Evolutionary conservation across 2,888 invertebrate species (phyloP).

Genomic region (Drosophila fulvimacula): DNA sequence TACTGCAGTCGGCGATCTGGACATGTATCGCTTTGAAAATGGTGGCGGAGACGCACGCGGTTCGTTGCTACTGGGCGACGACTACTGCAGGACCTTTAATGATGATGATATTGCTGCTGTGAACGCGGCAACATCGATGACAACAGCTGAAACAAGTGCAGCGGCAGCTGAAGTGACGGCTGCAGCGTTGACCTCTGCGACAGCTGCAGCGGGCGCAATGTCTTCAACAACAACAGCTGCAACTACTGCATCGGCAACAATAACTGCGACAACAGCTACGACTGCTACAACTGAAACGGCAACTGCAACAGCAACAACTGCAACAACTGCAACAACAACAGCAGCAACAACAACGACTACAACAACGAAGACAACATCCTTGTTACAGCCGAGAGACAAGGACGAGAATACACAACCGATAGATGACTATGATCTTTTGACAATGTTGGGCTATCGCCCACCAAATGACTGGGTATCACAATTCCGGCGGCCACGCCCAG

Average conservation of each 20-base stretch:
- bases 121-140: not conserved
- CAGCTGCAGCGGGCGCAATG: slow-evolving; percentile 7
- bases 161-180: not conserved
- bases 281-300: not conserved
- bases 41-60: slow-evolving; percentile 65
- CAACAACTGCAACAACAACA: not conserved
- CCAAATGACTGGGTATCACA: slow-evolving; percentile 17
- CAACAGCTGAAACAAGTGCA: slow-evolving; percentile 10
- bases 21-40: slow-evolving; percentile 55
- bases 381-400: slow-evolving; percentile 9
- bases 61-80: slow-evolving; percentile 38
- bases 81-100: slow-evolving; percentile 24
- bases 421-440: slow-evolving; percentile 29
- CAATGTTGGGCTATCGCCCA: slow-evolving; percentile 14
- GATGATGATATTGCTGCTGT: slow-evolving; percentile 20
- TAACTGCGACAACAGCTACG: not conserved
- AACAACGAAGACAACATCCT: slow-evolving; percentile 2
- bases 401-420: slow-evolving; percentile 9
- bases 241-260: not conserved
- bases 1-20: slow-evolving; percentile 31
- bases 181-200: not conserved
- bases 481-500: slow-evolving; percentile 6
- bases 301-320: not conserved
- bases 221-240: not conserved
- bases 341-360: slow-evolving; percentile 3